Percentiles rank a stretch among this genome's conserved stretches.
Evolutionary conservation across 64 coral and sea anemone genomes (phyloP).

Genomic region (Porites lutea): DNA sequence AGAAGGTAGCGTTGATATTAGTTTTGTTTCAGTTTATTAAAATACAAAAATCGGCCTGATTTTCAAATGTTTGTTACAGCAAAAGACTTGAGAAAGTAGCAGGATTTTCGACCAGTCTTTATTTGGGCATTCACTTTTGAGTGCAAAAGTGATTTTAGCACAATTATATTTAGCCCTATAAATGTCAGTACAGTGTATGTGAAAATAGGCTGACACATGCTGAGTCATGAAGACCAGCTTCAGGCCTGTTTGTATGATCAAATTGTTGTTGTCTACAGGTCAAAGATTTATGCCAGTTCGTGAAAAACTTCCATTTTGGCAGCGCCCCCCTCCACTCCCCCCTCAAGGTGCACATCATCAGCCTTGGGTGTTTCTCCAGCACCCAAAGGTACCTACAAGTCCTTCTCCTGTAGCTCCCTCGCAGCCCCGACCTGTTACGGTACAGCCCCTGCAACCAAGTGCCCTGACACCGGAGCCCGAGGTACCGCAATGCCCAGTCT

Average conservation of each 20-base stretch:
- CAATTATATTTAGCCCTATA: too few species aligned
- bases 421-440: background rate
- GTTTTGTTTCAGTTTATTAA: too few species aligned
- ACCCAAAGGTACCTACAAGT: background rate
- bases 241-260: background rate
- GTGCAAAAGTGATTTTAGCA: too few species aligned
- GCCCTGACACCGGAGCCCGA: background rate
- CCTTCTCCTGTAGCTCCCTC: background rate
- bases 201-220: too few species aligned
- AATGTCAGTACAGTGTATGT: too few species aligned
- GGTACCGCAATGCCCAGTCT: slow-evolving; percentile 13
- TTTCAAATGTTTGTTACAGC: too few species aligned
- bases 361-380: slow-evolving; percentile 10
- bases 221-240: too few species aligned
- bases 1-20: too few species aligned
- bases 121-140: too few species aligned
- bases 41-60: too few species aligned
- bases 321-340: background rate
- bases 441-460: slow-evolving; percentile 6
- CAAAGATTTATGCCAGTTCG: background rate
- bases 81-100: too few species aligned
- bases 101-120: too few species aligned
- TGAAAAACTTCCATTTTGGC: background rate
- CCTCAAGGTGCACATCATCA: background rate
- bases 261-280: background rate